phyloP scores from a whole-genome alignment of 1,140 invertebrate genomes.

The Agrilus planipennis region DNA sequence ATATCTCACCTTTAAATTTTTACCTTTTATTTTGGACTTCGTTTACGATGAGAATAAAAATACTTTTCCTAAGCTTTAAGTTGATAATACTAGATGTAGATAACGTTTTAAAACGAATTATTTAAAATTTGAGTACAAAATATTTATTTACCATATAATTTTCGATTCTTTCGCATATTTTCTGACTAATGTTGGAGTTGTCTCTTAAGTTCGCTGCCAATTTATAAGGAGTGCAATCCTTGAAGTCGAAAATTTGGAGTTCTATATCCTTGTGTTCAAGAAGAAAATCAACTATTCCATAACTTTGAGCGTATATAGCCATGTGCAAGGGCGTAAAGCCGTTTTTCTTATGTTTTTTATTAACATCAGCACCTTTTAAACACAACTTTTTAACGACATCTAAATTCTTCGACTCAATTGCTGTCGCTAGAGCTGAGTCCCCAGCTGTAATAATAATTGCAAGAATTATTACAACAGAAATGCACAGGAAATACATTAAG shows the following conservation, averaged over 20 bases:
- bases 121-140: not conserved
- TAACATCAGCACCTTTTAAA: constrained; percentile 37
- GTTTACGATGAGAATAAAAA: not conserved
- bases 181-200: not conserved
- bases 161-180: constrained; percentile 15
- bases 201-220: constrained; percentile 14
- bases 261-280: constrained; percentile 29
- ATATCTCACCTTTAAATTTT: not conserved
- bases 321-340: constrained; percentile 46
- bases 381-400: constrained; percentile 37
- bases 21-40: not conserved
- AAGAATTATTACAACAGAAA: too few species aligned
- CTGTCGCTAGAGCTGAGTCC: constrained; percentile 40
- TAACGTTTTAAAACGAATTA: not conserved
- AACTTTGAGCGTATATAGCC: constrained; percentile 38
- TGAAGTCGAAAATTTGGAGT: constrained; percentile 16
- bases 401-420: constrained; percentile 37
- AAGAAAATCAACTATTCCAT: constrained; percentile 39
- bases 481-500: too few species aligned
- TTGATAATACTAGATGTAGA: not conserved
- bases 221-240: constrained; percentile 15
- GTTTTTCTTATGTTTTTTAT: constrained; percentile 36
- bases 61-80: not conserved
- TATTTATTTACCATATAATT: constrained; percentile 18
- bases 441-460: too few species aligned